These are phyloP conservation scores for Caenorhabditis sp. DNA, from an alignment of 2,888 invertebrate genomes.

Conservation along the genomic window DNA sequence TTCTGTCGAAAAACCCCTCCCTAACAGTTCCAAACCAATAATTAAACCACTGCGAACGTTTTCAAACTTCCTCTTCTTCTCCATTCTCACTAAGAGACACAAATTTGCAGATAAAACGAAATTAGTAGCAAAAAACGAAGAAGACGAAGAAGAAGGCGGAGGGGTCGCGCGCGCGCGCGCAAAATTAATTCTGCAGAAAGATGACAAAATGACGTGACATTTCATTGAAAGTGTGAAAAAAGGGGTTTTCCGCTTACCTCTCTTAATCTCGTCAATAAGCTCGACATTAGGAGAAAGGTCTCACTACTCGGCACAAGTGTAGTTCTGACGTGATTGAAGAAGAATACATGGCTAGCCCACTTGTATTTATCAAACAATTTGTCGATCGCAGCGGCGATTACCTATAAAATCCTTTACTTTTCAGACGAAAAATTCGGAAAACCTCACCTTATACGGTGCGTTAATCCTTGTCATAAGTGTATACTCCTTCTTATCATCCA, in stretches of 20 bases:
- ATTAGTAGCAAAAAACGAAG: background rate
- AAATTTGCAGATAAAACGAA: constrained; percentile 3
- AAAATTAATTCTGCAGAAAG: background rate
- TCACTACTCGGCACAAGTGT: constrained; percentile 55
- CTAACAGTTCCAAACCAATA: too few relatives aligned
- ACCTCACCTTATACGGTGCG: constrained; percentile 77
- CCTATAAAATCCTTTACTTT: constrained; percentile 13
- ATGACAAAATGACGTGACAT: too few relatives aligned
- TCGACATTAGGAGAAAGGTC: constrained; percentile 66
- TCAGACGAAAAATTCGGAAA: background rate
- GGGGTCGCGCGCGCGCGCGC: background rate
- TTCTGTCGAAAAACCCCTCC: too few relatives aligned
- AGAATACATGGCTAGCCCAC: constrained; percentile 56
- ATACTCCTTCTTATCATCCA: constrained; percentile 79
- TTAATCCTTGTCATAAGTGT: constrained; percentile 84
- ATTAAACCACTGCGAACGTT: too few relatives aligned
- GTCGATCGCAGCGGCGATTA: constrained; percentile 46
- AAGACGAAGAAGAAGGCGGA: too few relatives aligned
- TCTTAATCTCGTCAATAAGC: constrained; percentile 46
- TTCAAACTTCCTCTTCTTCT: too few relatives aligned
- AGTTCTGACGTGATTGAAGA: constrained; percentile 60
- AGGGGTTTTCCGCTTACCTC: constrained; percentile 21
- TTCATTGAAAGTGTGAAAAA: background rate
- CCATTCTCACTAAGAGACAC: too few relatives aligned
- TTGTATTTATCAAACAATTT: constrained; percentile 49